Base-by-base conservation (phyloP, 2,888 invertebrate genomes). In the Lissocephala sabroskyi region DNA sequence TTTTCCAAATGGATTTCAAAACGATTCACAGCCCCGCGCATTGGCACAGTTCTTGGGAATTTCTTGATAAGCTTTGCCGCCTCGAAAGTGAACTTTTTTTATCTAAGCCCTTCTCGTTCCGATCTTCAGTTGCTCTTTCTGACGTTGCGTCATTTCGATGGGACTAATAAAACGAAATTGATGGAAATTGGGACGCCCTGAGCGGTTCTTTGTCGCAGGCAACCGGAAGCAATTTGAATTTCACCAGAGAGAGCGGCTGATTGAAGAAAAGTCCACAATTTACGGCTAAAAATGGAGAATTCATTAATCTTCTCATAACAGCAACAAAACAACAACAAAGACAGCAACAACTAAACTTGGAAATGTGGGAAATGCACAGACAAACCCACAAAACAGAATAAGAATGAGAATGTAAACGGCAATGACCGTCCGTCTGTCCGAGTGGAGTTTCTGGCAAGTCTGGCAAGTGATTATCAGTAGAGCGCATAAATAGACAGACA, bases 381-480 rank as follows among this genome's bases (percentile, higher is more conserved):
- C 17, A 19, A 10, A 37, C 7, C 23, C 23, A 23, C 7, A 23
- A 23, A 23, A n/a, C n/a, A n/a, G n/a, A n/a, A n/a, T n/a, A n/a
- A n/a, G n/a, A n/a, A n/a, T n/a, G n/a, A n/a, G n/a, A n/a, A n/a
- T n/a, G n/a, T n/a, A n/a, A n/a, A n/a, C n/a, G n/a, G n/a, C n/a
- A n/a, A n/a, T n/a, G n/a, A n/a, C n/a, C n/a, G n/a, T n/a, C 33
- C 42, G 40, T 39, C 23, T 35, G 57, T 13, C 18, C 41, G 10
- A 28, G 43, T 43, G 26, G 40, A 17, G 56, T 36, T 33, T n/a
- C n/a, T n/a, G n/a, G n/a, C n/a, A n/a, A 13, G 16, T 32, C 50
- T 37, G 51, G 41, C 56, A 41, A 51, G 49, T 48, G 70, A 76
- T 68, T 76, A 68, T 68, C 74, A 77, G 59, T 49, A 61, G 56